Conservation (phyloP, 2,888 invertebrate genomes). For the Papilio demoleus region DNA sequence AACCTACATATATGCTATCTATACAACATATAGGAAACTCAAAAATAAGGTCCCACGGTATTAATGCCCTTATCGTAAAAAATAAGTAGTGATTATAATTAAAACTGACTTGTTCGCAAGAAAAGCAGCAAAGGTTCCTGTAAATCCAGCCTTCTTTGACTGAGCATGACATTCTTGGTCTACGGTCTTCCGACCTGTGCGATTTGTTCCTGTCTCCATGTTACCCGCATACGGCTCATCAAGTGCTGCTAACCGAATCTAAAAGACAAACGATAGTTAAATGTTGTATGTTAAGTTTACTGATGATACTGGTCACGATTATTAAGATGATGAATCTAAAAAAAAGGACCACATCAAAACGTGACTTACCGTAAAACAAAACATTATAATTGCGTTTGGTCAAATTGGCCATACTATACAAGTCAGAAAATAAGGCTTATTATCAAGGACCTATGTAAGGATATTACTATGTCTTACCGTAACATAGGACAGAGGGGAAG, state of each 20-base stretch:
- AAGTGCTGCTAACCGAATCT: slow-evolving; percentile 70
- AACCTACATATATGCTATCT: background rate
- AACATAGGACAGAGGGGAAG: too few species aligned
- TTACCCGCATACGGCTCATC: slow-evolving; percentile 65
- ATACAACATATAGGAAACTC: too few species aligned
- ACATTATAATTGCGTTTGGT: too few species aligned
- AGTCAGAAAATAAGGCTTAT: too few species aligned
- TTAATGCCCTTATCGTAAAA: too few species aligned
- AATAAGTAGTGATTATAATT: too few species aligned
- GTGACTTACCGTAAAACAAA: too few species aligned
- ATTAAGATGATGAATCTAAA: background rate
- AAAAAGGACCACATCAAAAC: too few species aligned
- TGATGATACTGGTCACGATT: background rate
- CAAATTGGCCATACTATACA: too few species aligned
- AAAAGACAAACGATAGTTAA: slow-evolving; percentile 41
- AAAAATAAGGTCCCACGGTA: too few species aligned
- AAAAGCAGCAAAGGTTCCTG: slow-evolving; percentile 63
- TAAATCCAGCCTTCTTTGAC: slow-evolving; percentile 45
- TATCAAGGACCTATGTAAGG: too few species aligned
- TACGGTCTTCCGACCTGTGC: slow-evolving; percentile 57
- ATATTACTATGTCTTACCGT: too few species aligned
- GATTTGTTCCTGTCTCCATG: slow-evolving; percentile 50
- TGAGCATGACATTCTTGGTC: slow-evolving; percentile 61
- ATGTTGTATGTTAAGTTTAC: background rate
- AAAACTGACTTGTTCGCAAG: slow-evolving; percentile 61